These are phyloP conservation scores for Xiphophorus birchmanni DNA, from an alignment of 2,797 vertebrate genomes.

Conservation along the genomic window DNA sequence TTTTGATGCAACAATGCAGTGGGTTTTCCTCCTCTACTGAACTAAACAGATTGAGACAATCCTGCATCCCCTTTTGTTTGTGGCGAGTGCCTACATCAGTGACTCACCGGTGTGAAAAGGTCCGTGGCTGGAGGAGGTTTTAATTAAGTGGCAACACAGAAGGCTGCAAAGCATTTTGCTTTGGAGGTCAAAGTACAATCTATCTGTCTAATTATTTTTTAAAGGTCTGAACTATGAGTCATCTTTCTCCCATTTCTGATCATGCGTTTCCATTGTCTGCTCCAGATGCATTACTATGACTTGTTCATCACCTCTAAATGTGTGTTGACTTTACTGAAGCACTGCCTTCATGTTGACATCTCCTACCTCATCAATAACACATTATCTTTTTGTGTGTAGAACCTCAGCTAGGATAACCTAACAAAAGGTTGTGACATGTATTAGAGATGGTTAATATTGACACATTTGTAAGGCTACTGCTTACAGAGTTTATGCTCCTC, in stretches of 20 bases:
- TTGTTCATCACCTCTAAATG: neutral
- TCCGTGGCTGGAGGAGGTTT: slow-evolving; percentile 47
- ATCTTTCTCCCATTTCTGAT: neutral
- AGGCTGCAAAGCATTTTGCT: slow-evolving; percentile 10
- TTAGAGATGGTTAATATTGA: neutral
- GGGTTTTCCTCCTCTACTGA: slow-evolving; percentile 19
- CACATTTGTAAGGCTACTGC: neutral
- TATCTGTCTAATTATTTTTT: neutral
- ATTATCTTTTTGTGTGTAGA: neutral
- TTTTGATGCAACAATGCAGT: slow-evolving; percentile 11
- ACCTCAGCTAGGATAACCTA: neutral
- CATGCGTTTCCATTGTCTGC: neutral
- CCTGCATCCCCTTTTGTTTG: slow-evolving; percentile 14
- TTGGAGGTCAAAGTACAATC: slow-evolving; percentile 19
- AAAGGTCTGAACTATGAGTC: slow-evolving; percentile 2
- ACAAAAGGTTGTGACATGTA: too few species aligned
- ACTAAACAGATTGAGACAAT: slow-evolving; percentile 16
- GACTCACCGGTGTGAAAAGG: slow-evolving; percentile 56
- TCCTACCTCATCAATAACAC: neutral
- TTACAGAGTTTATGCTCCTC: neutral
- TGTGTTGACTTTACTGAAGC: neutral
- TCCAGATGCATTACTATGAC: neutral
- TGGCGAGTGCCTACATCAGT: slow-evolving; percentile 29
- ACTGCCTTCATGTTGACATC: neutral
- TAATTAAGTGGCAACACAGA: slow-evolving; percentile 31